Percentiles rank a stretch among this genome's conserved stretches.
Evolutionary conservation across 1,140 invertebrate genomes (phyloP).

Genomic region (Formica exsecta): DNA sequence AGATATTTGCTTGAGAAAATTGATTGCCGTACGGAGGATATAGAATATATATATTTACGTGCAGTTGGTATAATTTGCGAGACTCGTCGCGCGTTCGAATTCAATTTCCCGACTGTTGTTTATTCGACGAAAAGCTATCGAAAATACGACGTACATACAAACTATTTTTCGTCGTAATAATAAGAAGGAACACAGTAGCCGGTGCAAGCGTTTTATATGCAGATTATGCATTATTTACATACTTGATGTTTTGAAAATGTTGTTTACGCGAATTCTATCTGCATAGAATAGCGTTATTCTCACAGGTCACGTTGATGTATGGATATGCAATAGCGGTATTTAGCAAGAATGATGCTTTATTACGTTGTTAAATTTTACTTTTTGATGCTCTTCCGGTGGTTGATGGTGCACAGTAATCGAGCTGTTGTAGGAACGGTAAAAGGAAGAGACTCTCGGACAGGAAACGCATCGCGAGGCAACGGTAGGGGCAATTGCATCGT

Average conservation of each 20-base stretch:
- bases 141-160: background rate
- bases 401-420: background rate
- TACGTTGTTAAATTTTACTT: slow-evolving; percentile 28
- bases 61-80: background rate
- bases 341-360: slow-evolving; percentile 18
- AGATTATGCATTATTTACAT: slow-evolving; percentile 7
- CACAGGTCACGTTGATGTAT: background rate
- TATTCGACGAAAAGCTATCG: background rate
- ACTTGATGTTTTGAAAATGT: background rate
- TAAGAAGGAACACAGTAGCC: background rate
- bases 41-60: slow-evolving; percentile 7
- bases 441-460: slow-evolving; percentile 38
- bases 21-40: background rate
- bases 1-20: slow-evolving; percentile 46
- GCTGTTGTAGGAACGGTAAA: background rate
- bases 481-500: slow-evolving; percentile 44
- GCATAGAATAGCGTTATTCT: background rate
- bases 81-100: background rate
- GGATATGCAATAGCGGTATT: background rate
- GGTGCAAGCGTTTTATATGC: background rate
- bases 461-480: slow-evolving; percentile 39
- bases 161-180: background rate
- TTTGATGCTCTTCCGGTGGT: slow-evolving; percentile 38
- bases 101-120: slow-evolving; percentile 5
- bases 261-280: background rate